These are phyloP conservation scores for Aurelia sp. DNA, from an alignment of 30 jellyfish, hydroid and myxozoan species.

Conservation along the genomic window DNA sequence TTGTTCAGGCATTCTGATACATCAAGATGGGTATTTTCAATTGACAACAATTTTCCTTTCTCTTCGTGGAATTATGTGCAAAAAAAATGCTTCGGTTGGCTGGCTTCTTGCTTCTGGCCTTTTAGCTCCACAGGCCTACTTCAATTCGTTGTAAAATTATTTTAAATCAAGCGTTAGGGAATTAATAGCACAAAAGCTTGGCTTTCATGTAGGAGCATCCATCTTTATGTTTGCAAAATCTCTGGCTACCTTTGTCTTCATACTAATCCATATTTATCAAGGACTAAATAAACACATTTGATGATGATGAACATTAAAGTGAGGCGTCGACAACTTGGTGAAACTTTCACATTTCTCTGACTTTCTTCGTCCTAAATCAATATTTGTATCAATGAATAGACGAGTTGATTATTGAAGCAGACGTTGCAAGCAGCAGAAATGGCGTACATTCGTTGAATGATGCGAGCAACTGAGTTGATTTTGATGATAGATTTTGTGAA, in stretches of 20 bases:
- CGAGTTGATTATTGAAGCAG: too few species aligned
- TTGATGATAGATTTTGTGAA: not conserved
- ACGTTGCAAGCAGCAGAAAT: not conserved
- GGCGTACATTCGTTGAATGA: constrained; percentile 1
- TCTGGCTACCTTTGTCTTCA: constrained; percentile 38
- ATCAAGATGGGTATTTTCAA: not conserved
- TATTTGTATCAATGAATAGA: not conserved
- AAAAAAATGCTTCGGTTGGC: too few species aligned
- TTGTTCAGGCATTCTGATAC: constrained; percentile 54
- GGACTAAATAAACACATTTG: constrained; percentile 43
- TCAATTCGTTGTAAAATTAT: too few species aligned
- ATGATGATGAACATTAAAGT: not conserved
- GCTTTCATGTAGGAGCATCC: constrained; percentile 28
- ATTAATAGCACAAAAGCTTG: not conserved
- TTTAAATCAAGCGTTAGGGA: too few species aligned
- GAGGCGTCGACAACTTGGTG: constrained; percentile 50
- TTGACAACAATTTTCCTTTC: too few species aligned
- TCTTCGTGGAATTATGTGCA: too few species aligned
- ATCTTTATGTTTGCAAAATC: constrained; percentile 2
- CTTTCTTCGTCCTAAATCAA: not conserved
- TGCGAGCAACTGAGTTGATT: constrained; percentile 6
- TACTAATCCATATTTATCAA: constrained; percentile 38
- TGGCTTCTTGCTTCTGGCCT: too few species aligned
- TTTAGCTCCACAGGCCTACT: too few species aligned
- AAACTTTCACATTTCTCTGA: constrained; percentile 21